Conservation (phyloP, 2,113 vertebrate species). For the Sylvicapra grimmia region DNA sequence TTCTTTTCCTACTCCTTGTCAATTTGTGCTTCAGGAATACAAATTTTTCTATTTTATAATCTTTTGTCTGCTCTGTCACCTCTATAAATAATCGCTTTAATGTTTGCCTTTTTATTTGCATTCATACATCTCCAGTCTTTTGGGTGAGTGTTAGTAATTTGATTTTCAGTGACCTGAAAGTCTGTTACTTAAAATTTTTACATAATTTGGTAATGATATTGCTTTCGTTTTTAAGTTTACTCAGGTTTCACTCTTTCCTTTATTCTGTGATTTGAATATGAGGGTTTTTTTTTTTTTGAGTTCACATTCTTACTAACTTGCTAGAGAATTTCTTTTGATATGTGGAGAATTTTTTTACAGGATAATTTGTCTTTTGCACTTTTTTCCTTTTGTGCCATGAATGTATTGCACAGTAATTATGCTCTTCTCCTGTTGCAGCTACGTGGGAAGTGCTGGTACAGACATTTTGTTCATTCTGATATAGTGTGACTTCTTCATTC, state of each 20-base stretch:
- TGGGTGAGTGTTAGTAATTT: not conserved
- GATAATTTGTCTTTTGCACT: not conserved
- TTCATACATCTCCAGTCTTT: not conserved
- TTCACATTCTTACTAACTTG: not conserved
- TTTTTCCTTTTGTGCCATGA: not conserved
- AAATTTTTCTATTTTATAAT: not conserved
- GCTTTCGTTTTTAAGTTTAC: not conserved
- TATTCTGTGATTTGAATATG: not conserved
- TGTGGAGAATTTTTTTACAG: not conserved
- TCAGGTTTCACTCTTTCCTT: not conserved
- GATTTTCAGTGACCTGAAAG: not conserved
- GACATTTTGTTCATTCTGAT: not conserved
- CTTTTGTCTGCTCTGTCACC: not conserved
- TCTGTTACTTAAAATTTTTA: not conserved
- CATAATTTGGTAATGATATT: not conserved
- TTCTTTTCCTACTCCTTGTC: not conserved
- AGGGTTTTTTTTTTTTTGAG: not conserved
- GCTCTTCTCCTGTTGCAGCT: not conserved
- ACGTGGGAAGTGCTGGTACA: not conserved
- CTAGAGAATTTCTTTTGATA: not conserved
- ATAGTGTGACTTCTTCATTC: not conserved
- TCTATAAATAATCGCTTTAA: not conserved
- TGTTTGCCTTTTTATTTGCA: not conserved
- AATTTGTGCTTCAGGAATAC: not conserved
- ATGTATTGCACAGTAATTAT: not conserved